Percentiles rank a stretch among this genome's conserved stretches.
These are phyloP conservation scores for Drosophila suboccidentalis DNA, from an alignment of 2,888 invertebrate species.

Conservation along the genomic window DNA sequence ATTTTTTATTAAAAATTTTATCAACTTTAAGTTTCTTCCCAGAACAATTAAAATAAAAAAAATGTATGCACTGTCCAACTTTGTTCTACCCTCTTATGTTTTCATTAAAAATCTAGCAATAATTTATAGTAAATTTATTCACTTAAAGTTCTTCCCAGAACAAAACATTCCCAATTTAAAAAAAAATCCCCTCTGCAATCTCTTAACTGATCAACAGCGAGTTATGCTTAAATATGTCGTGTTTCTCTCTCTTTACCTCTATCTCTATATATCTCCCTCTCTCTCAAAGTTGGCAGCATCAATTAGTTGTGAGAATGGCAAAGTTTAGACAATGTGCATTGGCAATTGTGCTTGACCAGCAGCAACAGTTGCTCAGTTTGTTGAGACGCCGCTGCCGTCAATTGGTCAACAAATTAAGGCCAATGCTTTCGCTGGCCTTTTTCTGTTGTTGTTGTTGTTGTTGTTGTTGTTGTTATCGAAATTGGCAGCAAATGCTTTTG, in stretches of 20 bases:
- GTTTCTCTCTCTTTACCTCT: not conserved
- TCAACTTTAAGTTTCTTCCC: not conserved
- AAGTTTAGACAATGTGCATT: conserved; percentile 63
- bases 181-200: conserved; percentile 8
- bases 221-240: not conserved
- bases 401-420: conserved; percentile 58
- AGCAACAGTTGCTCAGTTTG: conserved; percentile 27
- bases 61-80: no score
- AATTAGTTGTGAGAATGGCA: conserved; percentile 60
- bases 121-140: not conserved
- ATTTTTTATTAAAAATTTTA: not conserved
- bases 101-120: not conserved
- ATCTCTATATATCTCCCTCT: not conserved
- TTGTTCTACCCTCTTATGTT: no score
- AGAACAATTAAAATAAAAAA: no score
- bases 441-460: not conserved
- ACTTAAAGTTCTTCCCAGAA: conserved; percentile 6
- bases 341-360: conserved; percentile 24
- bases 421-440: conserved; percentile 57
- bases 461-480: not conserved
- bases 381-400: conserved; percentile 3
- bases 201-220: not conserved
- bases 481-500: conserved; percentile 45
- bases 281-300: not conserved
- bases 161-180: not conserved